Conservation (phyloP, 2,888 invertebrate species). For the Cryptocephalus primarius region DNA sequence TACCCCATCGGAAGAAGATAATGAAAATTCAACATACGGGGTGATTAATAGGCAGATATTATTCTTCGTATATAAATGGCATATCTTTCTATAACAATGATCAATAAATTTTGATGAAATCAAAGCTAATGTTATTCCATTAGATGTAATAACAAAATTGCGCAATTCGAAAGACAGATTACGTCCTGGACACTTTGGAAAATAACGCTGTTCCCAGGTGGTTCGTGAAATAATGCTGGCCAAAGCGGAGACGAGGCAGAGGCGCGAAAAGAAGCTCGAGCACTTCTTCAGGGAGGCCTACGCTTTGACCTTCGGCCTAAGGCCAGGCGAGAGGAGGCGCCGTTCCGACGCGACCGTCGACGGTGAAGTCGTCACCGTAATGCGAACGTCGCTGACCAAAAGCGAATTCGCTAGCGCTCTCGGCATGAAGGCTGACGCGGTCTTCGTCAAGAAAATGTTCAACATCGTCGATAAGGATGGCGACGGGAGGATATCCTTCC, state of each 20-base stretch:
- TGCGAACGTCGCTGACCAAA: slow-evolving; percentile 85
- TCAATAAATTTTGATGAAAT: too few relatives aligned
- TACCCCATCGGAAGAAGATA: too few relatives aligned
- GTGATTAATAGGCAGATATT: too few relatives aligned
- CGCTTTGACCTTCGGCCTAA: slow-evolving; percentile 79
- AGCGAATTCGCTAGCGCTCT: slow-evolving; percentile 90
- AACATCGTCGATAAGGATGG: slow-evolving; percentile 92
- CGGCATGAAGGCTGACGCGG: slow-evolving; percentile 90
- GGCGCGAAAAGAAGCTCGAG: slow-evolving; percentile 84
- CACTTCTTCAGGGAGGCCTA: slow-evolving; percentile 96
- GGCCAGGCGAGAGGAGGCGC: slow-evolving; percentile 74
- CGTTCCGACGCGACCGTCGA: slow-evolving; percentile 61
- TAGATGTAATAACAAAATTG: too few relatives aligned
- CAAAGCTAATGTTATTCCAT: too few relatives aligned
- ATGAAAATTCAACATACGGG: too few relatives aligned
- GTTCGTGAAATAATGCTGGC: slow-evolving; percentile 77
- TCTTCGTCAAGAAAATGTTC: slow-evolving; percentile 95
- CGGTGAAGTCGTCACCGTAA: slow-evolving; percentile 79
- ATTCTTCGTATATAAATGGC: too few relatives aligned
- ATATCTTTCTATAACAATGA: too few relatives aligned
- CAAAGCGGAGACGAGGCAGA: slow-evolving; percentile 86
- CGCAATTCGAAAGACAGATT: too few relatives aligned
- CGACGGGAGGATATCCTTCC: slow-evolving; percentile 88
- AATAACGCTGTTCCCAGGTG: slow-evolving; percentile 34
- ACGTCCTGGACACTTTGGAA: too few relatives aligned